phyloP scores from a whole-genome alignment of 2,888 invertebrate genomes.

The Margaritifera margaritifera region DNA sequence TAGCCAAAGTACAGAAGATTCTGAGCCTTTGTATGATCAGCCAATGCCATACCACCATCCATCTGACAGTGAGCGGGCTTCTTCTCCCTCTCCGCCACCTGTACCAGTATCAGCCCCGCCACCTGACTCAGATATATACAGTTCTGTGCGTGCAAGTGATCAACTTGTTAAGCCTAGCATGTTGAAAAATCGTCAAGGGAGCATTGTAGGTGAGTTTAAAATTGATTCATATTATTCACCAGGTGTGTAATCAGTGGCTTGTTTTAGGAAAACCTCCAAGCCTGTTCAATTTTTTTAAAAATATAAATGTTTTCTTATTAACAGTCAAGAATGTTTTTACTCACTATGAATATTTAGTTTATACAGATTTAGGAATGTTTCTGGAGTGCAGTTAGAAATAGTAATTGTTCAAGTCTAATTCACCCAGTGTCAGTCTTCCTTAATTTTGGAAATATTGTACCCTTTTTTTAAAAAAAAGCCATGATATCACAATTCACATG shows the following conservation, averaged over 20 bases:
- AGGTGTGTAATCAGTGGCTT: not conserved
- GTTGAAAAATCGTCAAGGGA: slow-evolving; percentile 72
- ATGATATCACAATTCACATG: too few relatives aligned
- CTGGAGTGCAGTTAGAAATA: too few relatives aligned
- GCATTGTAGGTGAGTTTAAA: slow-evolving; percentile 76
- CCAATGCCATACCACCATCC: slow-evolving; percentile 71
- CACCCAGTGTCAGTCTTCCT: too few relatives aligned
- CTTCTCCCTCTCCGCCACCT: slow-evolving; percentile 72
- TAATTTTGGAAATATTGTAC: too few relatives aligned
- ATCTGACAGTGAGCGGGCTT: slow-evolving; percentile 63
- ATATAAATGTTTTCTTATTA: too few relatives aligned
- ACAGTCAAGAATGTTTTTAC: too few relatives aligned
- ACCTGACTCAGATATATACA: slow-evolving; percentile 40
- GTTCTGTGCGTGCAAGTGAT: slow-evolving; percentile 75
- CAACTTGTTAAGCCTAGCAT: slow-evolving; percentile 74
- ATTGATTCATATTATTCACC: slow-evolving; percentile 4
- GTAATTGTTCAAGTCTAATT: too few relatives aligned
- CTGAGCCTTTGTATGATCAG: slow-evolving; percentile 78
- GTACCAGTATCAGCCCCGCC: slow-evolving; percentile 54
- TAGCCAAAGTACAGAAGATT: slow-evolving; percentile 67
- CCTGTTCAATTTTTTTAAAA: too few relatives aligned
- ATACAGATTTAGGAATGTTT: too few relatives aligned
- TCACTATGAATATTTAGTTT: too few relatives aligned
- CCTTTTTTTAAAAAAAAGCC: too few relatives aligned
- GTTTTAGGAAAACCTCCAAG: too few relatives aligned